Evolutionary conservation across 1,140 invertebrate species (phyloP).

Genomic region (Macrostomum lignano): DNA sequence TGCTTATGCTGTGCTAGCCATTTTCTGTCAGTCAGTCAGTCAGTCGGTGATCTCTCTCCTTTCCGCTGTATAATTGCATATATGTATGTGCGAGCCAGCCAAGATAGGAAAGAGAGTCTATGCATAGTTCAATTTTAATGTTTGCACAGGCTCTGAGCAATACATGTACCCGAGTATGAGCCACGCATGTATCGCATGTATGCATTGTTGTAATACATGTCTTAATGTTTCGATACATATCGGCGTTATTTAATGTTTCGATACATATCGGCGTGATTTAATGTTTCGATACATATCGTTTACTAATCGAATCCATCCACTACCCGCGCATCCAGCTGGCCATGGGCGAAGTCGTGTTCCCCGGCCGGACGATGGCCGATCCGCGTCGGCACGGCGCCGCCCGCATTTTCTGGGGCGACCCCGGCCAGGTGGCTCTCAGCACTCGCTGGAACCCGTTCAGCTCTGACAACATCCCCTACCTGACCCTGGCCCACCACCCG

Average conservation of each 20-base stretch:
- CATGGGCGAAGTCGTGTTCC: neutral
- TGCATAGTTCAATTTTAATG: too few species aligned
- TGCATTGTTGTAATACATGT: constrained; percentile 16
- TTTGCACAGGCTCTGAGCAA: too few species aligned
- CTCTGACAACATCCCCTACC: constrained; percentile 42
- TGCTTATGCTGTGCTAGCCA: too few species aligned
- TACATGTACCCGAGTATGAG: too few species aligned
- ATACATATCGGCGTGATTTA: constrained; percentile 4
- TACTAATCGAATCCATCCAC: constrained; percentile 6
- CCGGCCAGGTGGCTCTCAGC: constrained; percentile 37
- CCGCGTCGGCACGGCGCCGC: constrained; percentile 39
- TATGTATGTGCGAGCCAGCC: too few species aligned
- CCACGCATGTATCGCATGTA: too few species aligned
- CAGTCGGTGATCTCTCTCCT: too few species aligned
- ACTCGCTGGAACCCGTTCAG: constrained; percentile 63
- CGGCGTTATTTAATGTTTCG: too few species aligned
- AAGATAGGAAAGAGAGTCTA: too few species aligned
- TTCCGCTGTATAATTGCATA: too few species aligned
- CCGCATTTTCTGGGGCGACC: constrained; percentile 41
- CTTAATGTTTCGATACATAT: constrained; percentile 2
- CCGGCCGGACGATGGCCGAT: too few species aligned
- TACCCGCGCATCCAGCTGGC: constrained; percentile 4
- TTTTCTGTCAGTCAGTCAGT: too few species aligned
- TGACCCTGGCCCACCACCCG: constrained; percentile 46
- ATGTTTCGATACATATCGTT: constrained; percentile 9